These are phyloP conservation scores for Elgonia sp. DNA, from an alignment of 2,888 invertebrate species.

Conservation along the genomic window DNA sequence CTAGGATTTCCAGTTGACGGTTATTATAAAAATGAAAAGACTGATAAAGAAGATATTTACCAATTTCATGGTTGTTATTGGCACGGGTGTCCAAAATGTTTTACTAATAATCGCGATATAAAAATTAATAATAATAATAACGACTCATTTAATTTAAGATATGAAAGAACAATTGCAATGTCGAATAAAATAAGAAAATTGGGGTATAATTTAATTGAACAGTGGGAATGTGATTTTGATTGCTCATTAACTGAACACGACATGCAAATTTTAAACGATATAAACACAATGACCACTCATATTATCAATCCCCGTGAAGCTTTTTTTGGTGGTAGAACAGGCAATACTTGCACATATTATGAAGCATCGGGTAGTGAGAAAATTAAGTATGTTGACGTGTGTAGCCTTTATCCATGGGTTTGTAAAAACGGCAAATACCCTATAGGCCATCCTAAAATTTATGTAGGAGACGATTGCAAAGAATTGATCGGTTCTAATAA, in stretches of 20 bases:
- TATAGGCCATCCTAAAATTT: no score
- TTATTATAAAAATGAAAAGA: slow-evolving; percentile 25
- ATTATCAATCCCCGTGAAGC: no score
- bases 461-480: no score
- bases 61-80: slow-evolving; percentile 57
- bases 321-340: no score
- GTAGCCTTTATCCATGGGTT: no score
- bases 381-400: no score
- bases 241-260: not conserved
- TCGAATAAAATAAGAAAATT: not conserved
- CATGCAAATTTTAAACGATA: not conserved
- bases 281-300: no score
- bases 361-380: no score
- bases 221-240: slow-evolving; percentile 48
- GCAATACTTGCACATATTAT: no score
- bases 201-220: no score
- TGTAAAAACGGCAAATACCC: no score
- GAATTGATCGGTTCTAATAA: no score
- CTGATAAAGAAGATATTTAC: slow-evolving; percentile 16
- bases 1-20: slow-evolving; percentile 44
- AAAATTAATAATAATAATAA: not conserved
- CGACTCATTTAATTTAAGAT: slow-evolving; percentile 7
- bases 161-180: slow-evolving; percentile 20
- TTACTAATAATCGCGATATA: slow-evolving; percentile 13
- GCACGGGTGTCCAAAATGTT: slow-evolving; percentile 44